Base-by-base conservation (phyloP, 2,797 vertebrate species). In the Bucorvus abyssinicus region DNA sequence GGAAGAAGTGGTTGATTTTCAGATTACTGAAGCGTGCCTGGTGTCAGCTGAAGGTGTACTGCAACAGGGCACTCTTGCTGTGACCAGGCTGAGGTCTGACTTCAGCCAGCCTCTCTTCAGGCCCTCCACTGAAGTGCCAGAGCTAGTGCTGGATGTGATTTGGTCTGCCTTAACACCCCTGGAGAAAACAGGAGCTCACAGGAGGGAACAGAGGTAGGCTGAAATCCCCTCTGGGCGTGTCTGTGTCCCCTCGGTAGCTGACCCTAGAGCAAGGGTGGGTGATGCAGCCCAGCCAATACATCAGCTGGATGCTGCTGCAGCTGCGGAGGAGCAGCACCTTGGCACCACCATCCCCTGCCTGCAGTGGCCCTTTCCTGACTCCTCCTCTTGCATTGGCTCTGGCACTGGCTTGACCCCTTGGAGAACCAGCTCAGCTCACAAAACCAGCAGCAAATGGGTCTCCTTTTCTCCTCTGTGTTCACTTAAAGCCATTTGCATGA, bases 1-100 rank as follows among this genome's bases (percentile, higher is more conserved):
- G 85, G 69, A 76, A 86, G 44, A 76, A 92, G 83, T 73, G 77
- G 59, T 34, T 84, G 91, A 60, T 94, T 87, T 90, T 70, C 74
- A 89, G 80, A 84, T 93, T 84, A n/a, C 52, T 20, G 34, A 57
- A 89, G 67, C 1, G 1, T 79, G 60, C 49, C 44, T 59, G 36
- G 3, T 57, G 26, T 89, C 89, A 82, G 7, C 0, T 38, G 55
- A 75, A 45, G 74, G 8, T 60, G 78, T 18, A 32, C 36, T 32
- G 75, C 82, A 77, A 15, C 36, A 56, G 45, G 47, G 40, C 49
- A 29, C 74, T 74, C 47, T 42, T 38, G 27, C 74, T 52, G 14
- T 26, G 61, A 38, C 14, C 49, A 60, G 45, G 29, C 38, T 56
- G 59, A 81, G 44, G 5, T 71, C 65, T 26, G 50, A 7, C 34